These are phyloP conservation scores for Zaprionus gabonicus DNA, from an alignment of 1,140 invertebrate genomes.

Conservation along the genomic window DNA sequence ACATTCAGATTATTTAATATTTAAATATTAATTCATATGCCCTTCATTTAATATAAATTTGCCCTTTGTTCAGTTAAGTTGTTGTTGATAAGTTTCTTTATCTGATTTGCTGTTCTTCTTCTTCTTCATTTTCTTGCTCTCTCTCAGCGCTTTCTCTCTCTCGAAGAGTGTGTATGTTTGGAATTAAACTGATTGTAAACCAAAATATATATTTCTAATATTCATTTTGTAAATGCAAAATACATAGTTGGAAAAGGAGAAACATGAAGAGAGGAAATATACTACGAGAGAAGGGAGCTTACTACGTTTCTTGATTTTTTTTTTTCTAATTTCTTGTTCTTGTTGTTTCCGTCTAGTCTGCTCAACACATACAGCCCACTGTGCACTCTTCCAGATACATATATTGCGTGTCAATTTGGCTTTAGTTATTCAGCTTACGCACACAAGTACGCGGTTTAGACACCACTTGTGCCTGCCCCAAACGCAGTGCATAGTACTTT, in stretches of 20 bases:
- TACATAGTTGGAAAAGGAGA: constrained; percentile 18
- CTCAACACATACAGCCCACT: not conserved
- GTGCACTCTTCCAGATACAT: not conserved
- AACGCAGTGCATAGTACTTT: constrained; percentile 32
- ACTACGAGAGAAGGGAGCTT: not conserved
- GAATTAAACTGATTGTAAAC: constrained; percentile 36
- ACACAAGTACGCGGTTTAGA: constrained; percentile 4
- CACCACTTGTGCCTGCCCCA: constrained; percentile 6
- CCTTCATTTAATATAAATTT: constrained; percentile 61
- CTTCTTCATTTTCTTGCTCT: constrained; percentile 7
- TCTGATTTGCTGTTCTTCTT: constrained; percentile 14
- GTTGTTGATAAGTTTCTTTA: constrained; percentile 33
- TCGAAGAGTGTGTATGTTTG: not conserved
- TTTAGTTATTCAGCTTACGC: not conserved
- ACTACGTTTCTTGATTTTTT: not conserved
- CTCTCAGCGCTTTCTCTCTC: not conserved
- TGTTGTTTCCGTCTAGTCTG: not conserved
- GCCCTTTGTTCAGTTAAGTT: constrained; percentile 52
- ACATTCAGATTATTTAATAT: constrained; percentile 52
- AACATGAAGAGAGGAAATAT: not conserved
- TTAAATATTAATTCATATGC: constrained; percentile 58
- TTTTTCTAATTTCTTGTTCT: not conserved
- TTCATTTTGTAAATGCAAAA: constrained; percentile 43
- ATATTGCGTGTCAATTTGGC: not conserved
- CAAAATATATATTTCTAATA: constrained; percentile 16